Base-by-base conservation (phyloP, 2,113 vertebrate species). In the Oreotrochilus melanogaster region DNA sequence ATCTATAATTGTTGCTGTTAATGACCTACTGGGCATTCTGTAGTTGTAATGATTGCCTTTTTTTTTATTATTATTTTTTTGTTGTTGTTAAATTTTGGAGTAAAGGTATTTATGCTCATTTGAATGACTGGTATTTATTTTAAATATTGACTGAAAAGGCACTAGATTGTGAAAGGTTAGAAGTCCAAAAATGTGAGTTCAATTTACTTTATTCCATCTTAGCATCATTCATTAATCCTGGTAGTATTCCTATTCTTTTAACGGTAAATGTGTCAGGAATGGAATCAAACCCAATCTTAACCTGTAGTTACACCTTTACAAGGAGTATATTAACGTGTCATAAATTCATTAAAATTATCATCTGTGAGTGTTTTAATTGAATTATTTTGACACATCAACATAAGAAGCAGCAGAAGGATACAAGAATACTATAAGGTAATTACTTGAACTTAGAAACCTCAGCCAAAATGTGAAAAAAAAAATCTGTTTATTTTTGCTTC, bases 401-500 rank as follows among this genome's bases (percentile, higher is more conserved):
- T 87, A 86, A 89, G 86, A 92, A 76, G 58, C 47, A 81, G 70
- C 50, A 92, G 91, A 88, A 88, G 60, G 74, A 78, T 67, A 51
- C 60, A 64, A 75, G 50, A 74, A 82, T 85, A 30, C 8, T 0
- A 0, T 69, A 56, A 86, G 76, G 82, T 92, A 91, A 95, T 95
- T 85, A 88, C 48, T 81, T 88, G 53, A 96, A 82, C 54, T 88
- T 86, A 69, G 66, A 90, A 94, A 51, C 18, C 50, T 75, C 37
- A 47, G 24, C 30, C 1, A 9, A 78, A 93, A 62, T 80, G 86
- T 35, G 31, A 37, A 62, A 69, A 66, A 66, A 22, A 13, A 73
- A 79, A 81, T 62, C 3, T 57, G 30, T 51, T 80, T 85, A 56
- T 74, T 76, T 92, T 92, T 93, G 5, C 71, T 85, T 71, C 24